A percentile compares a stretch with the other conserved stretches of the same genome.
These are phyloP conservation scores for Noctua pronuba DNA, from an alignment of 2,888 invertebrate species.

Conservation along the genomic window DNA sequence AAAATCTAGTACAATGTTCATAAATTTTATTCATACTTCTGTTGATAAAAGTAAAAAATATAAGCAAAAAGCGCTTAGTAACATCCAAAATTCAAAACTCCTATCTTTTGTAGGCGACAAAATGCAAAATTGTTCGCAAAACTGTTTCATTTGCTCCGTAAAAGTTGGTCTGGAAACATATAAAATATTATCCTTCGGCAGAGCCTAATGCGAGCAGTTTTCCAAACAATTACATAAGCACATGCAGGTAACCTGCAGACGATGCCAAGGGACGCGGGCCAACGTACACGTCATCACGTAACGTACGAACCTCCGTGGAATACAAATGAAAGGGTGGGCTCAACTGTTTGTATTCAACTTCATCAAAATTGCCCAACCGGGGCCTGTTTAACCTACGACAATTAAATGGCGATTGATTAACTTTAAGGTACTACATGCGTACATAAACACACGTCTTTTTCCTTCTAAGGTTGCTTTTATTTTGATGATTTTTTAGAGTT, in stretches of 20 bases:
- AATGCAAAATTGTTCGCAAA: constrained; percentile 31
- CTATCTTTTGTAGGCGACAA: constrained; percentile 12
- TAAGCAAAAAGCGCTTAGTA: not conserved
- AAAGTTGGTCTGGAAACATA: constrained; percentile 25
- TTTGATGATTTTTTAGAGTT: not conserved
- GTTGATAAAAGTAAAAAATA: not conserved
- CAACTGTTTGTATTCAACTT: constrained; percentile 63
- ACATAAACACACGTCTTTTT: not conserved
- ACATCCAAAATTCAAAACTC: constrained; percentile 19
- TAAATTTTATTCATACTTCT: not conserved
- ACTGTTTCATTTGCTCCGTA: constrained; percentile 39
- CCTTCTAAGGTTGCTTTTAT: constrained; percentile 5
- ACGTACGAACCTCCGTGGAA: constrained; percentile 51
- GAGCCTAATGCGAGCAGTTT: constrained; percentile 56
- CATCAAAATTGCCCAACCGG: constrained; percentile 57
- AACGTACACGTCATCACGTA: constrained; percentile 64
- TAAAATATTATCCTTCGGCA: constrained; percentile 42
- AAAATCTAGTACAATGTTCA: not conserved
- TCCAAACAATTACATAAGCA: constrained; percentile 63
- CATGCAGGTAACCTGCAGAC: constrained; percentile 61
- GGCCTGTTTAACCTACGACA: constrained; percentile 48
- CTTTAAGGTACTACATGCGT: constrained; percentile 19
- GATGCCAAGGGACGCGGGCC: constrained; percentile 59
- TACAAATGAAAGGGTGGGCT: constrained; percentile 64
- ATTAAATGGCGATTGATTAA: constrained; percentile 56